These are phyloP conservation scores for Pharmacophagus antenor DNA, from an alignment of 2,888 invertebrate genomes.

Conservation along the genomic window DNA sequence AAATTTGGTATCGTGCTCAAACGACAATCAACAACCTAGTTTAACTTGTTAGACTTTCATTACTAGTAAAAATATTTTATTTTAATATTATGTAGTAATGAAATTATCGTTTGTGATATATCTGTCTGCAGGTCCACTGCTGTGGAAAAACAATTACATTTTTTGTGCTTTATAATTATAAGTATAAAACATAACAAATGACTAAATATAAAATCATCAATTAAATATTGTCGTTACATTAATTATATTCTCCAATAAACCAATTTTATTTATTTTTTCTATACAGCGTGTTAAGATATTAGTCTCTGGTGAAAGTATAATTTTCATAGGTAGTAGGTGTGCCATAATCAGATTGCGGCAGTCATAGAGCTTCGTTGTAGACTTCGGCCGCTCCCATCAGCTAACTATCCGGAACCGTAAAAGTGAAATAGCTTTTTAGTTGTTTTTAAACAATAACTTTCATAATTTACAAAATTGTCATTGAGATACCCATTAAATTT, in stretches of 20 bases:
- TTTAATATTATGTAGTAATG: too few species aligned
- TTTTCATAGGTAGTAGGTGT: conserved; percentile 61
- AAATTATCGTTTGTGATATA: too few species aligned
- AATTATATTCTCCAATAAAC: conserved; percentile 1
- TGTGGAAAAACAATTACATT: too few species aligned
- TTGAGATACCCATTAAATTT: conserved; percentile 10
- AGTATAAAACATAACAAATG: too few species aligned
- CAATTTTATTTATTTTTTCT: conserved; percentile 1
- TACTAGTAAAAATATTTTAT: too few species aligned
- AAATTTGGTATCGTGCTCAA: too few species aligned
- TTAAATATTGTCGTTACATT: neutral
- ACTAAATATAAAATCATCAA: too few species aligned
- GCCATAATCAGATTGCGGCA: conserved; percentile 80
- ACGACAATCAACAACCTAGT: too few species aligned
- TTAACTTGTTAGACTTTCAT: too few species aligned
- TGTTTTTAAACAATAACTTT: conserved; percentile 18
- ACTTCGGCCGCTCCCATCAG: conserved; percentile 68
- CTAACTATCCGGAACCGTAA: conserved; percentile 37
- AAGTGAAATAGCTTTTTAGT: conserved; percentile 28
- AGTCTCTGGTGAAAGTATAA: conserved; percentile 34
- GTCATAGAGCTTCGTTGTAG: conserved; percentile 70
- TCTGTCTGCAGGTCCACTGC: too few species aligned
- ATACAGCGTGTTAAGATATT: conserved; percentile 16
- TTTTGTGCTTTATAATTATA: too few species aligned
- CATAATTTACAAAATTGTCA: conserved; percentile 1